phyloP scores from a whole-genome alignment of 2,797 vertebrate genomes.

The Galaxias olidus region DNA sequence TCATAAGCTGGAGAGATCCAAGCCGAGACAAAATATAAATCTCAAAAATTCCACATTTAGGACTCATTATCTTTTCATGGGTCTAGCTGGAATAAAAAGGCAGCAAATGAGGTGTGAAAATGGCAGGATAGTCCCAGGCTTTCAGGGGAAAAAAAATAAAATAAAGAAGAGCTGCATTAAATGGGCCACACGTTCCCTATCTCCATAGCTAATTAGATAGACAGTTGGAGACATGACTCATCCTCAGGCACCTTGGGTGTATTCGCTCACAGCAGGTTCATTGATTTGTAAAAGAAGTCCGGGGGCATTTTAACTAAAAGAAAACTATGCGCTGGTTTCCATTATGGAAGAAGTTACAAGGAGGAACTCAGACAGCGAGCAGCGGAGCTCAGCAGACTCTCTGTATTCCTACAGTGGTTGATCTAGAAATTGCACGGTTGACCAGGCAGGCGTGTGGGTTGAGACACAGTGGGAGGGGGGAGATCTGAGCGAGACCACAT shows the following conservation, averaged over 20 bases:
- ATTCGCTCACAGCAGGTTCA: background rate
- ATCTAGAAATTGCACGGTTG: background rate
- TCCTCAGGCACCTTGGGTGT: too few relatives aligned
- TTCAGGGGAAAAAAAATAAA: background rate
- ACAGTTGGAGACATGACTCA: too few relatives aligned
- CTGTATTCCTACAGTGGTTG: background rate
- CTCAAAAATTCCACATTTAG: background rate
- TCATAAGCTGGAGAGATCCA: too few relatives aligned
- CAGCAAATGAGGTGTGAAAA: too few relatives aligned
- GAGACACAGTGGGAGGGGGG: background rate
- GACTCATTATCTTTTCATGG: background rate
- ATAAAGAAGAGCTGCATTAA: background rate
- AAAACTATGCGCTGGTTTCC: background rate
- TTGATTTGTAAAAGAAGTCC: background rate
- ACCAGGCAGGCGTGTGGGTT: background rate
- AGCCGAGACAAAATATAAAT: too few relatives aligned
- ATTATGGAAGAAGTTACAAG: too few relatives aligned
- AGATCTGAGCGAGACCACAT: background rate
- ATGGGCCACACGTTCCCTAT: background rate
- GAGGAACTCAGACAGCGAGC: too few relatives aligned
- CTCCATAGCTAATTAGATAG: background rate
- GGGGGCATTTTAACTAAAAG: background rate
- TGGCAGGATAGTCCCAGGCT: background rate
- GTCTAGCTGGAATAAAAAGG: background rate
- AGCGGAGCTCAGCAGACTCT: too few relatives aligned